These are phyloP conservation scores for Ennomos erosarius DNA, from an alignment of 2,888 invertebrate species.

Conservation along the genomic window DNA sequence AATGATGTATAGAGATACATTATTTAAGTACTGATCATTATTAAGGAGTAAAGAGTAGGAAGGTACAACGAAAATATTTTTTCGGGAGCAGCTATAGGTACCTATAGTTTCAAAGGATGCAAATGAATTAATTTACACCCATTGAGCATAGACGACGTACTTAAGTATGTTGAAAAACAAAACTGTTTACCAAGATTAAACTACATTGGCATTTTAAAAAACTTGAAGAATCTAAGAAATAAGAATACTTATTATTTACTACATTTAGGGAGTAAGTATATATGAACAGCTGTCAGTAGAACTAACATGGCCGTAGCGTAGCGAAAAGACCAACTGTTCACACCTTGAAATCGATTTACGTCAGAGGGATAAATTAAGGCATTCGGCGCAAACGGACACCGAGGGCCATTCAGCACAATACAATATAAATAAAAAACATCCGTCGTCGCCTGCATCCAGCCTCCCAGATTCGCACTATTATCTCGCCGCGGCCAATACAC, in stretches of 20 bases:
- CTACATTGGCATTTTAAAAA: not conserved
- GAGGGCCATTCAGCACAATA: constrained; percentile 66
- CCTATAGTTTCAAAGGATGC: too few relatives aligned
- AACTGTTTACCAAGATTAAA: not conserved
- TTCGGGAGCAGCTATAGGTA: too few relatives aligned
- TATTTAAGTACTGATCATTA: too few relatives aligned
- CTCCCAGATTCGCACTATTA: constrained; percentile 83
- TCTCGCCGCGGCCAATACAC: constrained; percentile 75
- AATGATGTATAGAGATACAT: too few relatives aligned
- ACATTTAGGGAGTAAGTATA: too few relatives aligned
- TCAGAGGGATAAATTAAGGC: constrained; percentile 73
- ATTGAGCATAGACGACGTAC: too few relatives aligned
- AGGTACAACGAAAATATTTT: too few relatives aligned
- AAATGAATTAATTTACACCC: too few relatives aligned
- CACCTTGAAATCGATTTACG: constrained; percentile 78
- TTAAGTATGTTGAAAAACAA: too few relatives aligned
- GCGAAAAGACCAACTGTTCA: constrained; percentile 57
- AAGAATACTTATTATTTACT: constrained; percentile 29
- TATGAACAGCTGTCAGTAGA: constrained; percentile 45
- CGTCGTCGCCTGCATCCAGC: constrained; percentile 69
- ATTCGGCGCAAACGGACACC: constrained; percentile 65
- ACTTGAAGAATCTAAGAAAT: constrained; percentile 2
- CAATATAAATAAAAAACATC: constrained; percentile 73
- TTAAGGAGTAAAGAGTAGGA: too few relatives aligned
- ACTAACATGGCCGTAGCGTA: constrained; percentile 43